Percentiles rank a stretch among this genome's conserved stretches.
These are phyloP conservation scores for Calosoma granatense DNA, from an alignment of 1,140 invertebrate genomes.

Conservation along the genomic window DNA sequence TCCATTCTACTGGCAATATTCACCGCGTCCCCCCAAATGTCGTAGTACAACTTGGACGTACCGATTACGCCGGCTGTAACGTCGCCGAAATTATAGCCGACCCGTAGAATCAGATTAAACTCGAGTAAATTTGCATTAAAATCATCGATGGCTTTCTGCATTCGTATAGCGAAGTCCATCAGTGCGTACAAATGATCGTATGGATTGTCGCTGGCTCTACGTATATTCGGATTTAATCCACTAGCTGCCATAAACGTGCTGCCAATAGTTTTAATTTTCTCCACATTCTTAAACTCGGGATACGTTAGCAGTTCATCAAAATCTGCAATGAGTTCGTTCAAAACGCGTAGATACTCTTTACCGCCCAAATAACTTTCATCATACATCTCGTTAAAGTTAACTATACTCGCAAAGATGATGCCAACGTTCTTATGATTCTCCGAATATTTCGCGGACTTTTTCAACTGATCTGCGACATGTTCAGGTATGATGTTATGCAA, in stretches of 20 bases:
- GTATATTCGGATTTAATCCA: constrained; percentile 71
- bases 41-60: constrained; percentile 91
- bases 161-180: constrained; percentile 79
- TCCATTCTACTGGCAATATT: constrained; percentile 97
- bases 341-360: constrained; percentile 83
- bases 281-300: constrained; percentile 75
- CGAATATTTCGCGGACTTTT: constrained; percentile 89
- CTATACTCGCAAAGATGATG: constrained; percentile 90
- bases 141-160: constrained; percentile 75
- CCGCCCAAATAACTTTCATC: constrained; percentile 90
- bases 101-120: constrained; percentile 84
- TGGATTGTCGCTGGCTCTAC: constrained; percentile 47
- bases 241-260: constrained; percentile 97
- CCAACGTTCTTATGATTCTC: constrained; percentile 89
- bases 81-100: constrained; percentile 77
- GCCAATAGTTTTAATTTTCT: constrained; percentile 98
- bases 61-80: constrained; percentile 94
- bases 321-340: constrained; percentile 91
- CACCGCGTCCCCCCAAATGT: constrained; percentile 98
- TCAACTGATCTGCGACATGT: constrained; percentile 86
- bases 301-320: constrained; percentile 86
- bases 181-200: constrained; percentile 75
- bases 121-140: constrained; percentile 83
- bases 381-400: constrained; percentile 94
- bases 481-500: constrained; percentile 93